Evolutionary conservation across 2,113 vertebrate species (phyloP).

Genomic region (Phasianus colchicus): DNA sequence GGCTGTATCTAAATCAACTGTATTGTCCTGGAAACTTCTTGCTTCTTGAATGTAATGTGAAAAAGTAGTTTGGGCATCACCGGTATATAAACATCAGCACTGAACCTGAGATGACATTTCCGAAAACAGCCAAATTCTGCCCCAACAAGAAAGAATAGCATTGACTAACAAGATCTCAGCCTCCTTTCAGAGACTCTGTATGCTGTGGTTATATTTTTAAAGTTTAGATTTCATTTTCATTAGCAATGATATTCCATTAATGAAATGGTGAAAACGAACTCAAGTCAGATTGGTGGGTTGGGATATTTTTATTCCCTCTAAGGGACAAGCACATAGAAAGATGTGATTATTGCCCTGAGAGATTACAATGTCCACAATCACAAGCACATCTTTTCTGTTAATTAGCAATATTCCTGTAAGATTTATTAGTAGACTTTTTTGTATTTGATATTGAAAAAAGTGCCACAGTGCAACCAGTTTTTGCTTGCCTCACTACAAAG

Average conservation of each 20-base stretch:
- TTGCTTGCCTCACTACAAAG: neutral
- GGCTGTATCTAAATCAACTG: constrained; percentile 16
- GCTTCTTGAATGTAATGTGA: neutral
- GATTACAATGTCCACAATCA: neutral
- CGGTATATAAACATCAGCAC: neutral
- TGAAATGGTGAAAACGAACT: neutral
- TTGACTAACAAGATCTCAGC: constrained; percentile 8
- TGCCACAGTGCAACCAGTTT: neutral
- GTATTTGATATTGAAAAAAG: neutral
- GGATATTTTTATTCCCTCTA: neutral
- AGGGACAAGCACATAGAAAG: neutral
- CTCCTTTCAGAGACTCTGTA: neutral
- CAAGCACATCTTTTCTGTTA: neutral
- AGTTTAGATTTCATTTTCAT: constrained; percentile 3
- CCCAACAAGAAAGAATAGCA: neutral
- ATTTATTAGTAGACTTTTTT: neutral
- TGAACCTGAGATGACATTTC: constrained; percentile 32
- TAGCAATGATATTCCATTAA: neutral
- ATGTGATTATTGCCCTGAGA: neutral
- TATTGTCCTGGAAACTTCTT: constrained; percentile 24
- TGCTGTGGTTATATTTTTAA: constrained; percentile 29
- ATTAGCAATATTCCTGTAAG: neutral
- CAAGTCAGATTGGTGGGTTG: neutral
- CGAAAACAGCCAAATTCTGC: neutral
- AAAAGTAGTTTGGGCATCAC: neutral